Conservation (phyloP, 1,140 invertebrate species). For the Dinoponera quadriceps region DNA sequence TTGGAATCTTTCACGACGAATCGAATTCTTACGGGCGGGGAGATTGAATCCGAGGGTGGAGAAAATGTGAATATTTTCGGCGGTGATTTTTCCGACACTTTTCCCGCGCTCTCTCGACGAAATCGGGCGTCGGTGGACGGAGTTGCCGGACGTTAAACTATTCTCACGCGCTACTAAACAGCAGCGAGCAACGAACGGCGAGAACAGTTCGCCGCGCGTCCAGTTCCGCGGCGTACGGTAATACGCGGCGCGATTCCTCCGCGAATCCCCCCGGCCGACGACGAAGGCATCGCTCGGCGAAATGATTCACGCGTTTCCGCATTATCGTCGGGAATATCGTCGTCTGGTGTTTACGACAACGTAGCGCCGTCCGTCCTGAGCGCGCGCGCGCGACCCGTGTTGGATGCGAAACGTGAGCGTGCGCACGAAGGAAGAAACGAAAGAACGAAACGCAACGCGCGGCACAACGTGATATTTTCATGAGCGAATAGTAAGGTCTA, state of each 20-base stretch:
- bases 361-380: background rate
- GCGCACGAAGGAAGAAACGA: background rate
- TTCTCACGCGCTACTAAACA: slow-evolving; percentile 43
- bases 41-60: too few relatives aligned
- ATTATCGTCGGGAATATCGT: slow-evolving; percentile 30
- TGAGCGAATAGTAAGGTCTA: slow-evolving; percentile 35
- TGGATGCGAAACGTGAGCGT: background rate
- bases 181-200: slow-evolving; percentile 17
- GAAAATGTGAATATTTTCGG: background rate
- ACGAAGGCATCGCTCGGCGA: background rate
- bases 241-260: slow-evolving; percentile 23
- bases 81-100: background rate
- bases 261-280: slow-evolving; percentile 11
- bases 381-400: background rate
- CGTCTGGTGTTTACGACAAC: slow-evolving; percentile 23
- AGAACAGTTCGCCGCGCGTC: slow-evolving; percentile 9
- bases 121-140: background rate
- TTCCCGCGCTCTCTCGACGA: too few relatives aligned
- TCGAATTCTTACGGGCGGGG: too few relatives aligned
- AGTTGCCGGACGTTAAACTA: background rate
- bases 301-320: slow-evolving; percentile 34
- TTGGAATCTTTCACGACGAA: too few relatives aligned
- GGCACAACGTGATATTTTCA: slow-evolving; percentile 27
- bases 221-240: slow-evolving; percentile 31
- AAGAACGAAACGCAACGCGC: background rate